phyloP scores from a whole-genome alignment of 2,888 invertebrate species.

The Trissoscelio sp. region DNA sequence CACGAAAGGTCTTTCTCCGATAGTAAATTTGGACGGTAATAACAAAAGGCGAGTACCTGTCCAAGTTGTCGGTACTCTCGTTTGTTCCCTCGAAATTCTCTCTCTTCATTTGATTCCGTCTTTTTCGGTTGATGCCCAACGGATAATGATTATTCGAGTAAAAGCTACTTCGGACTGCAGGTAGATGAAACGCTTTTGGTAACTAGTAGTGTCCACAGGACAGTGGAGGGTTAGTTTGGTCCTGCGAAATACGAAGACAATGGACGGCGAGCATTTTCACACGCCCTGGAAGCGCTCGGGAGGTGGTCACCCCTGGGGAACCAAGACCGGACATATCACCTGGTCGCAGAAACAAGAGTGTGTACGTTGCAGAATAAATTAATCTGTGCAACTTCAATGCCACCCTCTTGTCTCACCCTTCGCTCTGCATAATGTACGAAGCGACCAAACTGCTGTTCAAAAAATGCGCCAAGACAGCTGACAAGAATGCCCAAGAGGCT shows the following conservation, averaged over 20 bases:
- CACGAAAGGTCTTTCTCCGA: conserved; percentile 65
- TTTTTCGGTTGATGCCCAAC: conserved; percentile 63
- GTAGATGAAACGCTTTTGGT: conserved; percentile 67
- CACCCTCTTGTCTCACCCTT: conserved; percentile 72
- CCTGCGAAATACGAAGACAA: conserved; percentile 77
- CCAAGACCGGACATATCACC: conserved; percentile 79
- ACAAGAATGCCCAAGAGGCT: conserved; percentile 71
- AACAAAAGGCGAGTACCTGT: conserved; percentile 69
- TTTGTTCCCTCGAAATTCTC: conserved; percentile 63
- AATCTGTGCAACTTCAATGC: conserved; percentile 73
- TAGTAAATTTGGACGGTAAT: conserved; percentile 67
- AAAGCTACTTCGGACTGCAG: conserved; percentile 71
- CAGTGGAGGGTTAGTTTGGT: conserved; percentile 57
- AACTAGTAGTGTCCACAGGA: conserved; percentile 67
- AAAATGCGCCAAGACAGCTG: conserved; percentile 72
- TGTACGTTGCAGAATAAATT: conserved; percentile 78
- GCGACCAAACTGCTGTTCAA: conserved; percentile 61
- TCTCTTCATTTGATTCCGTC: conserved; percentile 60
- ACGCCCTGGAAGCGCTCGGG: conserved; percentile 73
- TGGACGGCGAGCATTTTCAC: conserved; percentile 76
- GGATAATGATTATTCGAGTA: conserved; percentile 67
- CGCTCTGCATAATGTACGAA: conserved; percentile 64
- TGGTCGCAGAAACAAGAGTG: conserved; percentile 75
- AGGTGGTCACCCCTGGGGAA: conserved; percentile 73
- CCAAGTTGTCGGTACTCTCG: conserved; percentile 66